A percentile compares a stretch with the other conserved stretches of the same genome.
Conservation (phyloP, 2,797 vertebrate genomes). For the Syngnathus rostellatus region DNA sequence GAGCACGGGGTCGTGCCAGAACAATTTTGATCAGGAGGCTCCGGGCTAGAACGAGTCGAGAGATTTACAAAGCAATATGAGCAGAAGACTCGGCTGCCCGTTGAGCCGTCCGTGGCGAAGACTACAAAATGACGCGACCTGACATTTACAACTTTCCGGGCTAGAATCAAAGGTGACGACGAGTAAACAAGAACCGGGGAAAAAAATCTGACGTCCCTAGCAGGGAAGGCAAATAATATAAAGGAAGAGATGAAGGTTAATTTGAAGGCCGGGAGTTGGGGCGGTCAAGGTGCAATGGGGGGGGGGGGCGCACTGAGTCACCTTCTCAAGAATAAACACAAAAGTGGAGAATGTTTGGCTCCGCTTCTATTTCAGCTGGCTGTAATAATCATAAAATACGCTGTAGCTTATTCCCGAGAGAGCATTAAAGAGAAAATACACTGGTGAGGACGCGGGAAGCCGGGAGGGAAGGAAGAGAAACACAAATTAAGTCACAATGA, state of each 20-base stretch:
- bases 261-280: not conserved
- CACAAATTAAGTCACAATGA: constrained; percentile 26
- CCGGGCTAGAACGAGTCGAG: constrained; percentile 2
- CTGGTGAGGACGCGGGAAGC: constrained; percentile 37
- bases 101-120: not conserved
- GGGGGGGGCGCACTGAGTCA: not conserved
- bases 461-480: constrained; percentile 26
- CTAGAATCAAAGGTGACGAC: too few relatives aligned
- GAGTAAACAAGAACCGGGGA: too few relatives aligned
- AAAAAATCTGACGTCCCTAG: too few relatives aligned
- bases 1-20: not conserved
- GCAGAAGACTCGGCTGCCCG: not conserved
- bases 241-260: not conserved
- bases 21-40: not conserved
- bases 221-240: not conserved
- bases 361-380: constrained; percentile 26
- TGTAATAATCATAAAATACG: constrained; percentile 23
- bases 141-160: not conserved
- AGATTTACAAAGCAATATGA: not conserved
- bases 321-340: not conserved
- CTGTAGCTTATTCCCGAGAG: constrained; percentile 20
- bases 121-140: not conserved
- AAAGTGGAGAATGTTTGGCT: constrained; percentile 24
- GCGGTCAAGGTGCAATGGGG: not conserved
- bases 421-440: constrained; percentile 20